Evolutionary conservation across 2,797 vertebrate species (phyloP).

Genomic region (Rhinichthys osculus): DNA sequence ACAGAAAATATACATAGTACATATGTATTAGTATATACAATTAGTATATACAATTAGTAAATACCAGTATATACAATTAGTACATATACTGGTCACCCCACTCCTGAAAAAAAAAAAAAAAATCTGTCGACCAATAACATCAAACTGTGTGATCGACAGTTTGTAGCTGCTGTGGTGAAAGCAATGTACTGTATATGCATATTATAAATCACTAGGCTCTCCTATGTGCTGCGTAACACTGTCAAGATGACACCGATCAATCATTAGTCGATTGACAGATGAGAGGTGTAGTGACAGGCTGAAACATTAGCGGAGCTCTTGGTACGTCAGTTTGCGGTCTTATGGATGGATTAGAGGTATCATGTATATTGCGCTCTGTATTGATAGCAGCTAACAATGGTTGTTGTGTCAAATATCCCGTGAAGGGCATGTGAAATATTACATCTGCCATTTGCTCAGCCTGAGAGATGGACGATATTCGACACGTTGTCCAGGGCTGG

Average conservation of each 20-base stretch:
- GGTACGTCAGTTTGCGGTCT: slow-evolving; percentile 23
- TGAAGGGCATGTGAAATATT: slow-evolving; percentile 44
- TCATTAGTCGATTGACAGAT: slow-evolving; percentile 31
- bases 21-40: too few species aligned
- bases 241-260: slow-evolving; percentile 35
- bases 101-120: neutral
- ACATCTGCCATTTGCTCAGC: slow-evolving; percentile 39
- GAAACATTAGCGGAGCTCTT: slow-evolving; percentile 37
- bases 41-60: too few species aligned
- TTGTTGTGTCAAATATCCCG: slow-evolving; percentile 45
- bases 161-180: slow-evolving; percentile 1
- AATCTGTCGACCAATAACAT: neutral
- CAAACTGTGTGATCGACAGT: neutral
- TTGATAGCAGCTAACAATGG: slow-evolving; percentile 50
- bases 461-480: slow-evolving; percentile 29
- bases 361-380: slow-evolving; percentile 38
- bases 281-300: slow-evolving; percentile 17
- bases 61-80: too few species aligned
- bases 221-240: neutral
- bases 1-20: too few species aligned
- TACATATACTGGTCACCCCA: neutral
- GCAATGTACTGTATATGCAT: slow-evolving; percentile 1
- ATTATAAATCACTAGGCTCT: slow-evolving; percentile 32
- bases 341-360: slow-evolving; percentile 45
- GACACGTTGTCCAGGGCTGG: slow-evolving; percentile 4